A percentile compares a stretch with the other conserved stretches of the same genome.
phyloP scores from a whole-genome alignment of 2,888 invertebrate genomes.

The Agrypnus murinus region DNA sequence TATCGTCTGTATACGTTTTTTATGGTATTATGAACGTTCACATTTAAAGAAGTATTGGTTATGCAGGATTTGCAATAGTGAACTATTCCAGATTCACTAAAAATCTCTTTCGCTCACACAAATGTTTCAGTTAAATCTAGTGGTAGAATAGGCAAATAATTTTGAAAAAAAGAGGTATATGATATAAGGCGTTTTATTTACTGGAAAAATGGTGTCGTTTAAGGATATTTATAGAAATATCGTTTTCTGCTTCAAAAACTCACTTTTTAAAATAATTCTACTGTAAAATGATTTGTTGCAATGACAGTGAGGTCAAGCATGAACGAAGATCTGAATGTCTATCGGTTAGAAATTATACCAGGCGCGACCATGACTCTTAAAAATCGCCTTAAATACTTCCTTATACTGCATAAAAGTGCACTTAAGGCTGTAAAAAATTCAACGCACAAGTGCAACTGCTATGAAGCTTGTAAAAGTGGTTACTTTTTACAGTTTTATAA shows the following conservation, averaged over 20 bases:
- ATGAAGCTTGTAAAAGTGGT: neutral
- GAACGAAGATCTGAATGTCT: conserved; percentile 4
- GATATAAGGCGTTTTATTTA: too few relatives aligned
- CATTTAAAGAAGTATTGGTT: conserved; percentile 13
- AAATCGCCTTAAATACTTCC: conserved; percentile 2
- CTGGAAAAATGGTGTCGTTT: too few relatives aligned
- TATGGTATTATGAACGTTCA: conserved; percentile 20
- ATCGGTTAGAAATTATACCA: neutral
- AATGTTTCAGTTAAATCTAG: neutral
- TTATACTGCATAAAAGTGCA: conserved; percentile 25
- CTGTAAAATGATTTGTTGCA: neutral
- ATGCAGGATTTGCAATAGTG: conserved; percentile 7
- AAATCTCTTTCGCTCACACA: neutral
- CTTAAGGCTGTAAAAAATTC: neutral
- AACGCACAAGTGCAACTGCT: conserved; percentile 1
- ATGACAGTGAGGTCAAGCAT: neutral
- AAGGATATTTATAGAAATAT: neutral
- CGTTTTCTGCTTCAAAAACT: too few relatives aligned
- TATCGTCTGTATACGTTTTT: conserved; percentile 10
- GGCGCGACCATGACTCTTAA: conserved; percentile 5
- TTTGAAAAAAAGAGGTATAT: too few relatives aligned
- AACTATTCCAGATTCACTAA: neutral
- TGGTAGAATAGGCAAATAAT: too few relatives aligned
- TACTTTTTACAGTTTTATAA: too few relatives aligned
- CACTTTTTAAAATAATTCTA: too few relatives aligned